Conservation (phyloP, 2,113 vertebrate genomes). For the Pithys albifrons region DNA sequence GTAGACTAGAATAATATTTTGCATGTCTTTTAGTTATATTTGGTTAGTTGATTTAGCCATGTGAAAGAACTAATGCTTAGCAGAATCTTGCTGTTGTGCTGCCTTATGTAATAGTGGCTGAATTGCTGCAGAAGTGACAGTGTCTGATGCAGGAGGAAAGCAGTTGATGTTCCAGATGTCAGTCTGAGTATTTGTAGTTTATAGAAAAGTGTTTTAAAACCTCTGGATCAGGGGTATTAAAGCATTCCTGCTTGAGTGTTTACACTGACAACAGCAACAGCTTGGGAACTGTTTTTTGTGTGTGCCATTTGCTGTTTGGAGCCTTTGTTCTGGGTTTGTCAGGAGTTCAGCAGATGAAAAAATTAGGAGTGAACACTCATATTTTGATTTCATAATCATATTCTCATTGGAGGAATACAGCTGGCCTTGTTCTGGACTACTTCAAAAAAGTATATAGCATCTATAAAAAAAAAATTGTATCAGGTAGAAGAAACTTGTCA, state of each 20-base stretch:
- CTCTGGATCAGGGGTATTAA: background rate
- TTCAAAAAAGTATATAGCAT: background rate
- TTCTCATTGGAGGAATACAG: background rate
- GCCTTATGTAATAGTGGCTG: background rate
- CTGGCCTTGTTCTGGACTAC: background rate
- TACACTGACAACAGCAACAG: background rate
- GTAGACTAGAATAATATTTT: background rate
- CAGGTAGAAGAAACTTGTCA: background rate
- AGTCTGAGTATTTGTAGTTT: background rate
- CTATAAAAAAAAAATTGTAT: background rate
- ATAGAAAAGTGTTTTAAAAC: background rate
- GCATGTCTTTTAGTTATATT: background rate
- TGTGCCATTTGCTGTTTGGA: background rate
- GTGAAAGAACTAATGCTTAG: background rate
- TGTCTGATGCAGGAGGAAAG: background rate
- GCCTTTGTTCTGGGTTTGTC: background rate
- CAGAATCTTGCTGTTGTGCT: background rate
- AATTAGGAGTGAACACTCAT: background rate
- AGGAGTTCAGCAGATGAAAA: background rate
- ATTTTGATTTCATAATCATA: background rate
- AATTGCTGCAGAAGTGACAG: background rate
- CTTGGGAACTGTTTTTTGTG: background rate
- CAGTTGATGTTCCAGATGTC: background rate
- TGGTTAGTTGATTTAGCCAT: background rate
- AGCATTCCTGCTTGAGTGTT: background rate